A percentile compares a stretch with the other conserved stretches of the same genome.
These are phyloP conservation scores for Neogale vison DNA, from an alignment of 2,113 vertebrate genomes.

Conservation along the genomic window DNA sequence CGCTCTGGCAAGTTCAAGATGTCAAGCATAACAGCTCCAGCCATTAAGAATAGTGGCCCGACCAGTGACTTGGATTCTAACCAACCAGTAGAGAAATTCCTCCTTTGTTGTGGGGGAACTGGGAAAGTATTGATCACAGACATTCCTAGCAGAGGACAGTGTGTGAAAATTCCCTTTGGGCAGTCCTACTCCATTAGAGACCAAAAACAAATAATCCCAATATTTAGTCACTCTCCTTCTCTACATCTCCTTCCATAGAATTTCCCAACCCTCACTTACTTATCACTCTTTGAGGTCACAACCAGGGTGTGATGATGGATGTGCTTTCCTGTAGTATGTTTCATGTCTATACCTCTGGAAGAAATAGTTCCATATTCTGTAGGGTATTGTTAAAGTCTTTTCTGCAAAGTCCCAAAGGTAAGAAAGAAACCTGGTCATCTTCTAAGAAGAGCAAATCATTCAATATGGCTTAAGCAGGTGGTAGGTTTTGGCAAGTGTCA, in stretches of 20 bases:
- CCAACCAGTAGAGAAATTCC: not conserved
- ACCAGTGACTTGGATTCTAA: not conserved
- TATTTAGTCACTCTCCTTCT: not conserved
- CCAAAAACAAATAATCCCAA: not conserved
- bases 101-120: not conserved
- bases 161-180: not conserved
- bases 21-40: not conserved
- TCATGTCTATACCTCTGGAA: not conserved
- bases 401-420: not conserved
- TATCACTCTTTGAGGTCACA: not conserved
- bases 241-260: not conserved
- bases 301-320: accelerated
- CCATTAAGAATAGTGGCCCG: not conserved
- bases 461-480: not conserved
- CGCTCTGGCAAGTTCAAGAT: not conserved
- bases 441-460: not conserved
- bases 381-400: not conserved
- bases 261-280: not conserved
- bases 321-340: not conserved
- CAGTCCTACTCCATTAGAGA: not conserved
- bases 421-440: not conserved
- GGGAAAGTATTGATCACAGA: not conserved
- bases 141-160: not conserved
- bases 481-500: not conserved
- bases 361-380: not conserved